Conservation (phyloP, 2,888 invertebrate species). For the Ennomos fuscantarius region DNA sequence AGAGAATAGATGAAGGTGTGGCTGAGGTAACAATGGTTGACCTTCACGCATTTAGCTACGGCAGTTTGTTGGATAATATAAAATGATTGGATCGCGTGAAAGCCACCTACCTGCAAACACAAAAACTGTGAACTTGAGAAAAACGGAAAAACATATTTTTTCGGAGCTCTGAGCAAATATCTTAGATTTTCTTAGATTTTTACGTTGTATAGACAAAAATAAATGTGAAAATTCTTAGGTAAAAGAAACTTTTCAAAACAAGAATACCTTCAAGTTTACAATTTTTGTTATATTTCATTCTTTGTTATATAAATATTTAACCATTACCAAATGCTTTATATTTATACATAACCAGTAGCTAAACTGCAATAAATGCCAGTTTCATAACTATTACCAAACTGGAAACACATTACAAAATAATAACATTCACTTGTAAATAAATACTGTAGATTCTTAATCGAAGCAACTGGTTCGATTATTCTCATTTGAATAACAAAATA, state of each 20-base stretch:
- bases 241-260: no score
- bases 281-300: no score
- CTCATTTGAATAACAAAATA: constrained; percentile 24
- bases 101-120: constrained; percentile 17
- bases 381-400: constrained; percentile 22
- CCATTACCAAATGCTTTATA: no score
- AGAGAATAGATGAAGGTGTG: constrained; percentile 47
- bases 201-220: no score
- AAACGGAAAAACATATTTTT: neutral
- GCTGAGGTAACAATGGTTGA: constrained; percentile 58
- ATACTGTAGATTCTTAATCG: constrained; percentile 8
- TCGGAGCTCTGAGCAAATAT: neutral
- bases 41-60: constrained; percentile 56
- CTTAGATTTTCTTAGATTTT: no score
- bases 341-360: neutral
- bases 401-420: constrained; percentile 12
- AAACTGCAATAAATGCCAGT: neutral
- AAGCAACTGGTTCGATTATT: constrained; percentile 11
- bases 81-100: constrained; percentile 34
- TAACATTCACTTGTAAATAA: constrained; percentile 17
- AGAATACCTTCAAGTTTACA: no score
- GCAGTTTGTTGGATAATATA: constrained; percentile 47
- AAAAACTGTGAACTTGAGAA: constrained; percentile 22
- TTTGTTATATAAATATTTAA: no score
- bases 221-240: no score